Evolutionary conservation across 1,140 invertebrate species (phyloP).

Genomic region (Eumaeus atala): DNA sequence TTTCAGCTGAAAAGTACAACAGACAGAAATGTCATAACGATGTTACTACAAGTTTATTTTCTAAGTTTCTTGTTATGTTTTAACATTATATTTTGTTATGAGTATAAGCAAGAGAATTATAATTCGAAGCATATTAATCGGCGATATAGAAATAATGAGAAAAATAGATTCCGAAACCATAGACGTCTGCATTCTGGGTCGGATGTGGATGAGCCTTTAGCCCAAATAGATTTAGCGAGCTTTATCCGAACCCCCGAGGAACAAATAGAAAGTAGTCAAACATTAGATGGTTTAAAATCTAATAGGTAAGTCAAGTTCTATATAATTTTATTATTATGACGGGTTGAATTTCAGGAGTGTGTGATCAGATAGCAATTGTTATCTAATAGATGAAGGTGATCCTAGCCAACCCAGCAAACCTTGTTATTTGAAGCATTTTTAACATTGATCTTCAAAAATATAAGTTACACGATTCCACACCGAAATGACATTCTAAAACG

Average conservation of each 20-base stretch:
- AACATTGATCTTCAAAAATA: no score
- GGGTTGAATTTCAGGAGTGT: no score
- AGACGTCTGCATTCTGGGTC: not conserved
- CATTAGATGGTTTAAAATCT: not conserved
- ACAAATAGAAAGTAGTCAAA: conserved; percentile 13
- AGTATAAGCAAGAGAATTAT: not conserved
- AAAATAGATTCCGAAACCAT: not conserved
- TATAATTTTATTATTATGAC: no score
- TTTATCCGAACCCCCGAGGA: conserved; percentile 31
- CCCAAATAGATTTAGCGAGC: conserved; percentile 32
- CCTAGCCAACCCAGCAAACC: no score
- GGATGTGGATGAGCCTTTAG: conserved; percentile 24
- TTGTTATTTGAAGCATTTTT: no score
- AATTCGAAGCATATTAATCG: no score
- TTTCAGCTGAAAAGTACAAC: no score
- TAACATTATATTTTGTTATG: not conserved
- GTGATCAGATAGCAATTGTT: no score
- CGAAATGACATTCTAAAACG: no score
- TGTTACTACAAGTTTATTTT: not conserved
- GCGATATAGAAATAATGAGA: not conserved
- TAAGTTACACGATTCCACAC: no score
- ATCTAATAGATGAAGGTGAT: no score
- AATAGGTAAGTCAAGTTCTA: no score
- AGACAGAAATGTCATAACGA: not conserved
- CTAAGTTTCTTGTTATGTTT: not conserved